phyloP scores from a whole-genome alignment of 2,888 invertebrate species.

The Latheticus oryzae region DNA sequence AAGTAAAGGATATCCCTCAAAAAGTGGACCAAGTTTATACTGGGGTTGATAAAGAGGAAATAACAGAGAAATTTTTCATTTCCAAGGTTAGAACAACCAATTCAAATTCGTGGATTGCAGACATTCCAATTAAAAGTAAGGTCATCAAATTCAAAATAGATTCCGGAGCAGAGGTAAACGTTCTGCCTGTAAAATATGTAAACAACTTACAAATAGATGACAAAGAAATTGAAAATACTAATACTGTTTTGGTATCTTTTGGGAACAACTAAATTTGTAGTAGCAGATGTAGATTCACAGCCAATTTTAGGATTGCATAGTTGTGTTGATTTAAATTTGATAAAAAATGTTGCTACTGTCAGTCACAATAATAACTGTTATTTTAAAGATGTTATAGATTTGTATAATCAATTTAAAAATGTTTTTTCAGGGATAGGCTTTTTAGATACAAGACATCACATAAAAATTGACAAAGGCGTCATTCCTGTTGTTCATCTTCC shows the following conservation, averaged over 20 bases:
- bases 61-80: conserved; percentile 11
- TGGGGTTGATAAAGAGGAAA: neutral
- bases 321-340: conserved; percentile 22
- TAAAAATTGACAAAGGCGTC: conserved; percentile 1
- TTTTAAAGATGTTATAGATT: neutral
- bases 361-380: neutral
- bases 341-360: conserved; percentile 20
- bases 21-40: conserved; percentile 2
- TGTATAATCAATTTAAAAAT: neutral
- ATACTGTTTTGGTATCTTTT: too few species aligned
- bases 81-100: conserved; percentile 3
- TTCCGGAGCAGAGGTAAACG: neutral
- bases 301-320: too few species aligned
- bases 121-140: neutral
- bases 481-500: conserved; percentile 11
- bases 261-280: conserved; percentile 30
- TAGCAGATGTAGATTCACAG: conserved; percentile 16
- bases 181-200: neutral
- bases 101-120: neutral
- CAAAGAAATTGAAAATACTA: neutral
- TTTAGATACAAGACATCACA: conserved; percentile 3
- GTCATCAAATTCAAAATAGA: neutral
- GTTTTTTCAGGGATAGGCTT: conserved; percentile 11
- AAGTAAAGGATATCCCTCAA: neutral
- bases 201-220: neutral